phyloP scores from a whole-genome alignment of 2,797 vertebrate genomes.

The Micromesistius poutassou region DNA sequence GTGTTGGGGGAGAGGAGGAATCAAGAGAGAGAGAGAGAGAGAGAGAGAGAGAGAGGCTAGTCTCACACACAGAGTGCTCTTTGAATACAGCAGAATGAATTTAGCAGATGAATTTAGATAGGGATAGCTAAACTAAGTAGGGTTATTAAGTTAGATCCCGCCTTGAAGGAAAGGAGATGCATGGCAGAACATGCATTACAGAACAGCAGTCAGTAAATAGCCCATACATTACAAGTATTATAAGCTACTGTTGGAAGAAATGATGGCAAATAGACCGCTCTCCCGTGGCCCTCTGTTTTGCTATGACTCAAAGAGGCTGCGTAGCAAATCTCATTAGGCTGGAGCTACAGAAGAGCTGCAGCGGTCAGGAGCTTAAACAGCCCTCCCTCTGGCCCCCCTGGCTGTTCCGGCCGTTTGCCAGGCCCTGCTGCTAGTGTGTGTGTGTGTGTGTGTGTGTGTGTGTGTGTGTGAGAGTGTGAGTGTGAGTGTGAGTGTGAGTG shows the following conservation, averaged over 20 bases:
- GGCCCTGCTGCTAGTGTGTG: neutral
- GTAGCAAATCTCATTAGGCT: neutral
- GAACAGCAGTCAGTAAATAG: neutral
- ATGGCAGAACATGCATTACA: neutral
- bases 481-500: too few relatives aligned
- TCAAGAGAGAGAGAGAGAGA: neutral
- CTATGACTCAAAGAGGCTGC: neutral
- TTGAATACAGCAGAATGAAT: too few relatives aligned
- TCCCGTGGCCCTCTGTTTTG: neutral
- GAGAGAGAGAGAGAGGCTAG: neutral
- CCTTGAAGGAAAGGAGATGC: too few relatives aligned
- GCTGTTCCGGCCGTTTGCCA: constrained; percentile 25
- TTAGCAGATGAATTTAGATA: too few relatives aligned
- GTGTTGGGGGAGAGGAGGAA: neutral
- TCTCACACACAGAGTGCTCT: too few relatives aligned
- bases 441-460: too few relatives aligned
- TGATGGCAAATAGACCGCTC: neutral
- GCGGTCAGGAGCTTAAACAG: constrained; percentile 23
- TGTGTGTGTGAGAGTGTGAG: too few relatives aligned
- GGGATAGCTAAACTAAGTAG: too few relatives aligned
- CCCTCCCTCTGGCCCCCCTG: constrained; percentile 16
- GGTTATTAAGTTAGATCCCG: too few relatives aligned
- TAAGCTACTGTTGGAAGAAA: neutral
- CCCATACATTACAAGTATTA: neutral
- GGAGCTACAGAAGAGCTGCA: neutral